Evolutionary conservation across 2,888 invertebrate genomes (phyloP).

Genomic region (Ceramica pisi): DNA sequence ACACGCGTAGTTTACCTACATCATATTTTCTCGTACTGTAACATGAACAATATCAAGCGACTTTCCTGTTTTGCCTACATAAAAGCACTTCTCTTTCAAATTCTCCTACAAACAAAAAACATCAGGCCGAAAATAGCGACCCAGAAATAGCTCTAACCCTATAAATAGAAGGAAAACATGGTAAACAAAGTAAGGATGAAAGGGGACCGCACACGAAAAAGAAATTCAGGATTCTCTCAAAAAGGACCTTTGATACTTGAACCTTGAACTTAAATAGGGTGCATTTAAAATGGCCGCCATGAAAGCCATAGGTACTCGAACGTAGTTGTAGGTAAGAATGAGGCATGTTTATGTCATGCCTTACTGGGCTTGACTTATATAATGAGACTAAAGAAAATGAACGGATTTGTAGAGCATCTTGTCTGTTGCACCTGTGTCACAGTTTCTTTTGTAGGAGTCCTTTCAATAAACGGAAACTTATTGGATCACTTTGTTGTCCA

Average conservation of each 20-base stretch:
- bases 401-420: background rate
- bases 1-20: background rate
- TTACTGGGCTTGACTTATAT: background rate
- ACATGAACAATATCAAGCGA: background rate
- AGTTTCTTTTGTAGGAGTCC: background rate
- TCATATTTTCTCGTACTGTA: background rate
- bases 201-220: slow-evolving; percentile 10
- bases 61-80: slow-evolving; percentile 14
- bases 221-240: slow-evolving; percentile 5
- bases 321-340: background rate
- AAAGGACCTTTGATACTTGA: slow-evolving; percentile 37
- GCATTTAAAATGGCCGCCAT: slow-evolving; percentile 2
- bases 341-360: no score
- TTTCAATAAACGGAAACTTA: no score
- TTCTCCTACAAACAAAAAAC: slow-evolving; percentile 9
- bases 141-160: slow-evolving; percentile 26
- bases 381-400: background rate
- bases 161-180: slow-evolving; percentile 28
- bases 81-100: slow-evolving; percentile 6
- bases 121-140: slow-evolving; percentile 14
- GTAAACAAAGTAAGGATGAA: slow-evolving; percentile 18
- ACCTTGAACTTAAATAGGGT: slow-evolving; percentile 19
- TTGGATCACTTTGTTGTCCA: no score
- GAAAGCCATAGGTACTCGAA: no score
- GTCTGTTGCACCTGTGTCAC: background rate